phyloP scores from a whole-genome alignment of 2,113 vertebrate genomes.

The Pycnonotus jocosus region DNA sequence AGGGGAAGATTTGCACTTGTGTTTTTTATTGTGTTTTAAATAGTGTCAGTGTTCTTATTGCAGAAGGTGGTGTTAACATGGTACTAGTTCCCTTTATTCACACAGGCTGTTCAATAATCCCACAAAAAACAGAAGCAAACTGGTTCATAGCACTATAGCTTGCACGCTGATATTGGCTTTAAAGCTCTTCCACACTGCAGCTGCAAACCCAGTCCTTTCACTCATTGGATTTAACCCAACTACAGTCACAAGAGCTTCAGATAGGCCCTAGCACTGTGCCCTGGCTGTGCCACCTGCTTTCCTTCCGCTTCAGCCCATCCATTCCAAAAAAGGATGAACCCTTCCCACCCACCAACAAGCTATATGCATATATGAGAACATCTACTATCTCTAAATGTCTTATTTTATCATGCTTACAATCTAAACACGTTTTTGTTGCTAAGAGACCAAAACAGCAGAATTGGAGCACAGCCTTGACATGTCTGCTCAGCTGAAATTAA shows the following conservation, averaged over 20 bases:
- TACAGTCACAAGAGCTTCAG: background rate
- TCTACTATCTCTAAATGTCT: background rate
- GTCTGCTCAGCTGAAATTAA: slow-evolving; percentile 26
- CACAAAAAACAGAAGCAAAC: background rate
- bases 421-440: slow-evolving; percentile 50
- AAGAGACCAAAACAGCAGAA: slow-evolving; percentile 38
- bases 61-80: background rate
- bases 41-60: background rate
- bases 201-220: background rate
- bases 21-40: background rate
- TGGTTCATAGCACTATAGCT: background rate
- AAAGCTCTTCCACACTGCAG: background rate
- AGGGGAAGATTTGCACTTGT: background rate
- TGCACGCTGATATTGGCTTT: background rate
- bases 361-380: slow-evolving; percentile 6
- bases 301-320: background rate
- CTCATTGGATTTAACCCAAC: background rate
- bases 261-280: background rate
- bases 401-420: slow-evolving; percentile 8
- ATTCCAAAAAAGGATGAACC: background rate
- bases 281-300: background rate
- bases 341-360: background rate
- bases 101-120: background rate
- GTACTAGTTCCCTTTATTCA: background rate
- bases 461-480: background rate